Evolutionary conservation across 2,888 invertebrate species (phyloP).

Genomic region (Epiblema foenella): DNA sequence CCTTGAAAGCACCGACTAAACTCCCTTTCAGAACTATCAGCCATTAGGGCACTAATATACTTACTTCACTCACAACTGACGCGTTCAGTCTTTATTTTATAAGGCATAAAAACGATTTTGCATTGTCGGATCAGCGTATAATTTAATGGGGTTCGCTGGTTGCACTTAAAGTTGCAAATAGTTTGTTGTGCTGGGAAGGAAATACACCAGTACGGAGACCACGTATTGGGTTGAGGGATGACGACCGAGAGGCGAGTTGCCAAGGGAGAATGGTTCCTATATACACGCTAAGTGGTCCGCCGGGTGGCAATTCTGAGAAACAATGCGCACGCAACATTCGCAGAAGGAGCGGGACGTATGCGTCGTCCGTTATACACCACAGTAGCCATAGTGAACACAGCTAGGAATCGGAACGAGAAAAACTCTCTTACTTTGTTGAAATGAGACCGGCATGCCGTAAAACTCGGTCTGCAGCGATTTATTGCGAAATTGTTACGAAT

Average conservation of each 20-base stretch:
- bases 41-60: conserved; percentile 70
- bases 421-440: conserved; percentile 77
- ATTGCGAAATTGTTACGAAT: conserved; percentile 76
- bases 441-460: conserved; percentile 70
- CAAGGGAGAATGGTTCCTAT: conserved; percentile 67
- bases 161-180: conserved; percentile 67
- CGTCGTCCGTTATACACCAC: conserved; percentile 71
- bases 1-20: conserved; percentile 61
- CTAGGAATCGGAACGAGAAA: conserved; percentile 79
- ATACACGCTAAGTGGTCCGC: conserved; percentile 70
- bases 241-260: conserved; percentile 62
- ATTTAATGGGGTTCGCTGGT: conserved; percentile 51
- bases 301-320: conserved; percentile 78
- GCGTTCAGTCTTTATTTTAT: conserved; percentile 65
- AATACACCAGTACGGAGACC: conserved; percentile 57
- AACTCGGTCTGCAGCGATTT: conserved; percentile 66
- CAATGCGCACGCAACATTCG: conserved; percentile 77
- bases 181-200: conserved; percentile 63
- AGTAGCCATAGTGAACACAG: conserved; percentile 66
- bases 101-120: conserved; percentile 68
- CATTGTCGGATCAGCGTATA: conserved; percentile 53
- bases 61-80: conserved; percentile 57
- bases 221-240: conserved; percentile 66
- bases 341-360: conserved; percentile 76
- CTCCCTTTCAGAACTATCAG: conserved; percentile 60